These are phyloP conservation scores for Drosophila yooni DNA, from an alignment of 2,888 invertebrate species.

Conservation along the genomic window DNA sequence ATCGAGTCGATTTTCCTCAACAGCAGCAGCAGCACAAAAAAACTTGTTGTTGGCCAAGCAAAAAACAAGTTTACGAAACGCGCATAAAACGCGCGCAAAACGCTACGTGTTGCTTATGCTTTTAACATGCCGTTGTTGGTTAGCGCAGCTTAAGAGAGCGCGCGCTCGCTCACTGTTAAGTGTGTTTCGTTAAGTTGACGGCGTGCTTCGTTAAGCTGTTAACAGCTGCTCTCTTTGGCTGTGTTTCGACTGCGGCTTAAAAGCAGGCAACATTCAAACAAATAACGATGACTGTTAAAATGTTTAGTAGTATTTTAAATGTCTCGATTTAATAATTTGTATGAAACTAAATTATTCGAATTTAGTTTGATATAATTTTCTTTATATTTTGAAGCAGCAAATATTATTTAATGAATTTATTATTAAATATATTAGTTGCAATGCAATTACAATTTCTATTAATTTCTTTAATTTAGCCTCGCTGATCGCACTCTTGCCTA, in stretches of 20 bases:
- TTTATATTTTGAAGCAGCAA: too few species aligned
- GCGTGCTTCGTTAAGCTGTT: slow-evolving; percentile 25
- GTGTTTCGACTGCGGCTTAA: slow-evolving; percentile 27
- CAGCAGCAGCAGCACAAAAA: slow-evolving; percentile 3
- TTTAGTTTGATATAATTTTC: background rate
- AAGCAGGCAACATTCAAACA: slow-evolving; percentile 40
- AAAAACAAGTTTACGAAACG: slow-evolving; percentile 54
- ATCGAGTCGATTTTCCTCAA: slow-evolving; percentile 42
- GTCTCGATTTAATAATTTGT: background rate
- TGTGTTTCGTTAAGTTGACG: slow-evolving; percentile 34
- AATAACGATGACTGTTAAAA: slow-evolving; percentile 19
- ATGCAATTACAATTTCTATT: background rate
- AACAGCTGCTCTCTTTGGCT: slow-evolving; percentile 24
- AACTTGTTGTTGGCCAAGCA: slow-evolving; percentile 47
- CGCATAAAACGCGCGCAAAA: slow-evolving; percentile 50
- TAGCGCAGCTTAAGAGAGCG: background rate
- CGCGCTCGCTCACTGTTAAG: slow-evolving; percentile 25
- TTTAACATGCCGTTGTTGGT: slow-evolving; percentile 36
- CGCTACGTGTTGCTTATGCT: slow-evolving; percentile 66
- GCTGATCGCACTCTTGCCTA: slow-evolving; percentile 20
- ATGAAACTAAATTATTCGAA: background rate
- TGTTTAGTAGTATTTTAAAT: background rate
- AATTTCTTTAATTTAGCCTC: background rate
- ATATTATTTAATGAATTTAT: background rate
- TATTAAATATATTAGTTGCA: background rate